These are phyloP conservation scores for Agonum fuliginosum DNA, from an alignment of 2,888 invertebrate species.

Conservation along the genomic window DNA sequence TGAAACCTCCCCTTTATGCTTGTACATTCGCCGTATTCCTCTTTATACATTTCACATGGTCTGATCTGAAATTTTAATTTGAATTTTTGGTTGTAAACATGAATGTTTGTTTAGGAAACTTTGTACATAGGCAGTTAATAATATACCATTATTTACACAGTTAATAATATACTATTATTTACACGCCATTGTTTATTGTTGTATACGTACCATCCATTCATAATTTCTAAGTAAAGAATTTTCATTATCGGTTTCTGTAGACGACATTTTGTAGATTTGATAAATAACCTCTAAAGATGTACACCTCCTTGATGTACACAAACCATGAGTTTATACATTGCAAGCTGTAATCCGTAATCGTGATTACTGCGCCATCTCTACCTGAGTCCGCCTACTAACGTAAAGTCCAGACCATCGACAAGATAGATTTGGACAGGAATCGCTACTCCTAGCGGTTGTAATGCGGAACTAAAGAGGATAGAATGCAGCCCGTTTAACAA, in stretches of 20 bases:
- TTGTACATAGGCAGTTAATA: slow-evolving; percentile 16
- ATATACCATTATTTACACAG: neutral
- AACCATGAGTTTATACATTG: no score
- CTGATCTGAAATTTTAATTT: no score
- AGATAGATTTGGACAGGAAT: no score
- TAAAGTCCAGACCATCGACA: no score
- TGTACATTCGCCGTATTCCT: slow-evolving; percentile 88
- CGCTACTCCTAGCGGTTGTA: no score
- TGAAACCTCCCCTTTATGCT: slow-evolving; percentile 86
- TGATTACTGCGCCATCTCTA: no score
- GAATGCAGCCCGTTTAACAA: no score
- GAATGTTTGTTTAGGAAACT: slow-evolving; percentile 12
- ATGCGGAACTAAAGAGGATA: no score
- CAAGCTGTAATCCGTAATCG: no score
- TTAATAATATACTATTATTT: neutral
- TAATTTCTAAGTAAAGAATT: slow-evolving; percentile 30
- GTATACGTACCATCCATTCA: slow-evolving; percentile 49
- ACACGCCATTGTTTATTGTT: neutral
- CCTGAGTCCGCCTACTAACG: no score
- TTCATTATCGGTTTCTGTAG: slow-evolving; percentile 4
- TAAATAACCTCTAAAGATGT: slow-evolving; percentile 9
- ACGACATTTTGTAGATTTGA: slow-evolving; percentile 24
- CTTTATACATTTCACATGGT: slow-evolving; percentile 86
- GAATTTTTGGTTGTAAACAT: neutral
- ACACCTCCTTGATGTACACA: no score